Conservation (phyloP, 2,113 vertebrate genomes). For the Condylura cristata region DNA sequence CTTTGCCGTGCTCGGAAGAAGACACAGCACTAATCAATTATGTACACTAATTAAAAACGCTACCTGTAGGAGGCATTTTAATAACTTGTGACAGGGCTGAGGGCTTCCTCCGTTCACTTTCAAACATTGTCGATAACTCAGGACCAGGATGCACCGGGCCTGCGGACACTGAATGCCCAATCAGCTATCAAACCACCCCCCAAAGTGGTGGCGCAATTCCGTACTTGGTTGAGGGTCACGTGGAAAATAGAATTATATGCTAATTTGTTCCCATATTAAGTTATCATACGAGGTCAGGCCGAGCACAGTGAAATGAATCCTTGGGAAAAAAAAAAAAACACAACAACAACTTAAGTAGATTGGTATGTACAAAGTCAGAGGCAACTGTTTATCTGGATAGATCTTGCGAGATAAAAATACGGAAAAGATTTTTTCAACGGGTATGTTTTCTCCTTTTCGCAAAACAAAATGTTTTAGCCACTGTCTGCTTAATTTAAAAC, state of each 20-base stretch:
- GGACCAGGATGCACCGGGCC: background rate
- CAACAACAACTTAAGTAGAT: constrained; percentile 55
- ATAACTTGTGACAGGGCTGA: constrained; percentile 47
- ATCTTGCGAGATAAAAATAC: constrained; percentile 54
- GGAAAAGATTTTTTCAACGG: constrained; percentile 3
- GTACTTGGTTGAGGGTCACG: constrained; percentile 43
- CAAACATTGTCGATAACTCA: background rate
- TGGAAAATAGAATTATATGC: constrained; percentile 78
- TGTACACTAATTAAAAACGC: constrained; percentile 46
- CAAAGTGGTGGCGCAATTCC: background rate
- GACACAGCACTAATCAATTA: constrained; percentile 59
- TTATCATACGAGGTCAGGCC: constrained; percentile 65
- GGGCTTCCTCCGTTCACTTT: background rate
- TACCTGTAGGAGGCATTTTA: constrained; percentile 54
- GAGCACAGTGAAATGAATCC: constrained; percentile 57
- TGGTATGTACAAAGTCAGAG: constrained; percentile 51
- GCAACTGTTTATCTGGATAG: constrained; percentile 63
- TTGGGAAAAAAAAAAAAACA: constrained; percentile 35
- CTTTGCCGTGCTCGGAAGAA: constrained; percentile 28
- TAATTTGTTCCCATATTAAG: constrained; percentile 74
- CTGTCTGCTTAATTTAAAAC: constrained; percentile 28
- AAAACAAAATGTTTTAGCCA: constrained; percentile 19
- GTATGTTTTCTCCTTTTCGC: constrained; percentile 27
- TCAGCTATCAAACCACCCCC: background rate
- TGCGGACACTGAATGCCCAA: background rate